phyloP scores from a whole-genome alignment of 2,797 vertebrate species.

The Danio choprae region DNA sequence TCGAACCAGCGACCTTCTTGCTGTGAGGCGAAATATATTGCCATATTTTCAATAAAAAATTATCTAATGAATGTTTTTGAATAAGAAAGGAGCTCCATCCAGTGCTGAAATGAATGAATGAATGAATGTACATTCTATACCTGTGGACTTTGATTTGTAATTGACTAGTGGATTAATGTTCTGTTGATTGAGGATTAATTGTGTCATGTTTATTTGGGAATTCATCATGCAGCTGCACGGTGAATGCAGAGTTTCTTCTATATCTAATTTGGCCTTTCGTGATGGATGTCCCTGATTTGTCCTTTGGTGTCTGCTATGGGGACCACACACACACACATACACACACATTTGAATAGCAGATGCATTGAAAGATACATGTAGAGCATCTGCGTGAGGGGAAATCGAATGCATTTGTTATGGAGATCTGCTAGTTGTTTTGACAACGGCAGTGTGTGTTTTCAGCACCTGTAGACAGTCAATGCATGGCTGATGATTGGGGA shows the following conservation, averaged over 20 bases:
- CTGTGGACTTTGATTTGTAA: constrained; percentile 36
- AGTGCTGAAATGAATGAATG: not conserved
- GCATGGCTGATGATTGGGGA: too few relatives aligned
- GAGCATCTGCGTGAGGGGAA: constrained; percentile 22
- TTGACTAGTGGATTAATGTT: constrained; percentile 39
- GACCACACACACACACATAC: constrained; percentile 34
- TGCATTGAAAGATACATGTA: constrained; percentile 39
- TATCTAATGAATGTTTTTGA: too few relatives aligned
- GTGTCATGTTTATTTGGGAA: constrained; percentile 47
- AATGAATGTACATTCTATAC: not conserved
- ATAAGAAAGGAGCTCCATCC: not conserved
- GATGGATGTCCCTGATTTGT: constrained; percentile 48
- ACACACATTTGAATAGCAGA: constrained; percentile 40
- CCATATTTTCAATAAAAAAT: too few relatives aligned
- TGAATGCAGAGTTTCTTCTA: constrained; percentile 29
- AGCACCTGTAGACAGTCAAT: not conserved
- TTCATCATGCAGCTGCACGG: constrained; percentile 25
- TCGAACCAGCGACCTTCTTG: too few relatives aligned
- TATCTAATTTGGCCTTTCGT: constrained; percentile 44
- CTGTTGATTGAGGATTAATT: constrained; percentile 50
- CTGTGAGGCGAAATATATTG: too few relatives aligned
- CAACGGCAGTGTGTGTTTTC: not conserved
- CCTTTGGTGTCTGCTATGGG: constrained; percentile 34
- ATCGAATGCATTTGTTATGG: not conserved
- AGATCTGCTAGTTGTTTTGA: not conserved